These are phyloP conservation scores for Lepidurus apus DNA, from an alignment of 1,140 invertebrate genomes.

Conservation along the genomic window DNA sequence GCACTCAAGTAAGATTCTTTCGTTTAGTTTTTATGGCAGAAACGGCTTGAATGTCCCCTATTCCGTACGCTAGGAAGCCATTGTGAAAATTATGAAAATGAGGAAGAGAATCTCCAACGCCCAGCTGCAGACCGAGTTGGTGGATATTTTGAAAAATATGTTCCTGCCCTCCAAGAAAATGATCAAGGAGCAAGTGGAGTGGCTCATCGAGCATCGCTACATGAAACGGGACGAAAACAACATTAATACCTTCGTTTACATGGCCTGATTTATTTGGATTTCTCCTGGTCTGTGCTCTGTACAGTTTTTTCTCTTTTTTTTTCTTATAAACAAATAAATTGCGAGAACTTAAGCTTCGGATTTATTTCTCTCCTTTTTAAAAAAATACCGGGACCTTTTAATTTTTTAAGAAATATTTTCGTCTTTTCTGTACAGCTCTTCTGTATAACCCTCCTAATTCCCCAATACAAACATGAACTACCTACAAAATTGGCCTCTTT, in stretches of 20 bases:
- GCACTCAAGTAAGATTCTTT: constrained; percentile 59
- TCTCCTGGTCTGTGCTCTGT: neutral
- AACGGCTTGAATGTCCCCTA: neutral
- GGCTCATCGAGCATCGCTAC: constrained; percentile 98
- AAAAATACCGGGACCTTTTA: neutral
- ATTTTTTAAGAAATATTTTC: neutral
- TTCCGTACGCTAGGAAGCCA: constrained; percentile 83
- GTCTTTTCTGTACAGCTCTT: neutral
- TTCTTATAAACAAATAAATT: neutral
- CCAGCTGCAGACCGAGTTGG: constrained; percentile 89
- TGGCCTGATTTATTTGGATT: constrained; percentile 61
- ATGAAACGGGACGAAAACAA: constrained; percentile 93
- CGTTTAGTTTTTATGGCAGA: neutral
- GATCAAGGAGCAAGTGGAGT: constrained; percentile 99
- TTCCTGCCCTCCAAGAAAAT: constrained; percentile 98
- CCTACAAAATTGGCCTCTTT: constrained; percentile 14
- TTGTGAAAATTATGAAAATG: constrained; percentile 98
- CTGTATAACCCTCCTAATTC: neutral
- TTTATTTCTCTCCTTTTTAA: neutral
- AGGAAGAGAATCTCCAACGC: constrained; percentile 88
- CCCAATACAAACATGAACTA: constrained; percentile 10
- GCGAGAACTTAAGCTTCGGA: neutral
- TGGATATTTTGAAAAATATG: constrained; percentile 98
- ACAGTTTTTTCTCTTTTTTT: neutral
- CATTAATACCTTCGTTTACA: constrained; percentile 97